Percentiles rank a stretch among this genome's conserved stretches.
Evolutionary conservation across 2,888 invertebrate species (phyloP).

Genomic region (Chymomyza caudatula): DNA sequence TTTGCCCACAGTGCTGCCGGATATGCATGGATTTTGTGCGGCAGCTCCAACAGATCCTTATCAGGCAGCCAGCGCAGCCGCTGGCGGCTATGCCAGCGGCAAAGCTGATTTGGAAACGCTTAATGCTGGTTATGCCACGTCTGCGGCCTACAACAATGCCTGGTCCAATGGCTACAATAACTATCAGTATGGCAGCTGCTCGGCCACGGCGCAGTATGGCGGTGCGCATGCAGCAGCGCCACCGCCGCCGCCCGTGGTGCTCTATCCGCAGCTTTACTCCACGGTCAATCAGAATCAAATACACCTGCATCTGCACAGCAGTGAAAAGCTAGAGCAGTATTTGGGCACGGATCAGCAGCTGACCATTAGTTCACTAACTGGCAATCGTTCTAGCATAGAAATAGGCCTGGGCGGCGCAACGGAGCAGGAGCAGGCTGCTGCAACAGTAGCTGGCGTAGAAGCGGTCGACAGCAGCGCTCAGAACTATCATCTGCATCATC

Average conservation of each 20-base stretch:
- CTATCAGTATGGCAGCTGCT: slow-evolving; percentile 82
- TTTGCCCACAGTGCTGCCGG: slow-evolving; percentile 81
- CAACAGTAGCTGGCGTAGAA: slow-evolving; percentile 36
- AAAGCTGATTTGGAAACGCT: slow-evolving; percentile 75
- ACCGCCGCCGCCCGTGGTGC: slow-evolving; percentile 83
- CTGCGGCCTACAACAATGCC: slow-evolving; percentile 75
- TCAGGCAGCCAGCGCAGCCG: slow-evolving; percentile 65
- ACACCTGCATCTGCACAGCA: slow-evolving; percentile 86
- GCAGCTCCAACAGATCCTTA: slow-evolving; percentile 77
- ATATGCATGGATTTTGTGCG: slow-evolving; percentile 79
- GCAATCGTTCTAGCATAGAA: slow-evolving; percentile 80
- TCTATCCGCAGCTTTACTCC: slow-evolving; percentile 88
- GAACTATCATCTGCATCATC: slow-evolving; percentile 53
- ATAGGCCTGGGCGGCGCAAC: slow-evolving; percentile 78
- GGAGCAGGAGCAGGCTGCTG: slow-evolving; percentile 66
- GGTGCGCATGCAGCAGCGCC: slow-evolving; percentile 58
- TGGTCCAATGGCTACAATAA: slow-evolving; percentile 84
- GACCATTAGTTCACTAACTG: slow-evolving; percentile 80
- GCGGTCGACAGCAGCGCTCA: slow-evolving; percentile 33
- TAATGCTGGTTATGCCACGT: slow-evolving; percentile 67
- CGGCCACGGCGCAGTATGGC: slow-evolving; percentile 68
- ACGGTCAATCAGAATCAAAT: slow-evolving; percentile 93
- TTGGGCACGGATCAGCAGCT: slow-evolving; percentile 80
- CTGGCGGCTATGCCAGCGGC: slow-evolving; percentile 34
- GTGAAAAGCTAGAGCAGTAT: slow-evolving; percentile 84